Evolutionary conservation across 2,113 vertebrate genomes (phyloP).

Genomic region (Raja brachyura): DNA sequence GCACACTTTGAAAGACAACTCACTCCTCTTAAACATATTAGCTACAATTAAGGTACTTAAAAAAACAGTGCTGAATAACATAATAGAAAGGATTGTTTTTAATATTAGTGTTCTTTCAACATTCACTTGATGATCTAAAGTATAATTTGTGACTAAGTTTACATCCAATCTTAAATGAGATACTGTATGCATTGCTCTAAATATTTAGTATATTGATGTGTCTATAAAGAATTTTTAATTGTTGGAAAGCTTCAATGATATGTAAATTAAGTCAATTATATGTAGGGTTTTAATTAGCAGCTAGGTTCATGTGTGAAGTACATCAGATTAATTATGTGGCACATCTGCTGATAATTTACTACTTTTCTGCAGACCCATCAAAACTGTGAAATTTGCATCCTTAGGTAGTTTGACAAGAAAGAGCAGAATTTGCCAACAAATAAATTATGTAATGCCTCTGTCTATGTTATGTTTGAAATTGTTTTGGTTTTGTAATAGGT

Average conservation of each 20-base stretch:
- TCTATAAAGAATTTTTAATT: constrained; percentile 45
- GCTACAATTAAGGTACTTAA: not conserved
- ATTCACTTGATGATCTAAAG: not conserved
- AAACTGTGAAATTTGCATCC: constrained; percentile 57
- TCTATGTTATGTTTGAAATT: constrained; percentile 25
- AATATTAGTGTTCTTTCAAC: not conserved
- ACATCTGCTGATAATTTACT: constrained; percentile 73
- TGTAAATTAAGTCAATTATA: constrained; percentile 81
- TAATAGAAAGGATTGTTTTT: not conserved
- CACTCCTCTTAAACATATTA: not conserved
- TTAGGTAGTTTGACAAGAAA: constrained; percentile 36
- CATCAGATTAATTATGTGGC: constrained; percentile 75
- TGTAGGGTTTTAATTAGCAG: constrained; percentile 77
- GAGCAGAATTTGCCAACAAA: constrained; percentile 29
- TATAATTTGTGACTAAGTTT: not conserved
- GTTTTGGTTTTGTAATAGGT: constrained; percentile 27
- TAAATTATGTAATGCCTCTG: constrained; percentile 1
- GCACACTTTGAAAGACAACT: not conserved
- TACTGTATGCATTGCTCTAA: constrained; percentile 47
- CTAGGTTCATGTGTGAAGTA: constrained; percentile 75
- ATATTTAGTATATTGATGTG: constrained; percentile 48
- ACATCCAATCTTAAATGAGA: constrained; percentile 26
- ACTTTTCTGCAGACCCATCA: constrained; percentile 58
- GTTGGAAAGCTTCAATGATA: constrained; percentile 56
- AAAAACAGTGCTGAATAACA: not conserved